phyloP scores from a whole-genome alignment of 2,888 invertebrate species.

The Crioceris asparagi region DNA sequence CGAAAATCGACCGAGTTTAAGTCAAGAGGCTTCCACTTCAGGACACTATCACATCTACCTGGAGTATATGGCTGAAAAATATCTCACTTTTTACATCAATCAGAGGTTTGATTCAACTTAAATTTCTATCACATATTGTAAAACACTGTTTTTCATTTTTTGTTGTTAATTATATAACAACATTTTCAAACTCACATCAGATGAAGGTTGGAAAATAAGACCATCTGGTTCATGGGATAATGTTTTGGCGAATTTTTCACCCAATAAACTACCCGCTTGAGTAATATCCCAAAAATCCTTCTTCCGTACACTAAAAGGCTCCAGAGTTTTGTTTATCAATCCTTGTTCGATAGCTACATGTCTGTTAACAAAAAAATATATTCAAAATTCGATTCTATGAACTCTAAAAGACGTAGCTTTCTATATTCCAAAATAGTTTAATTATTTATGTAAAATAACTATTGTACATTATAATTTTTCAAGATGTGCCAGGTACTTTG shows the following conservation, averaged over 20 bases:
- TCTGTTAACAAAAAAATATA: neutral
- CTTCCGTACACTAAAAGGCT: constrained; percentile 82
- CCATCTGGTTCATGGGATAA: constrained; percentile 95
- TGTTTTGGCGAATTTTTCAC: constrained; percentile 75
- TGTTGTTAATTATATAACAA: too few relatives aligned
- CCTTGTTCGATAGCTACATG: constrained; percentile 67
- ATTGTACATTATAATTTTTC: too few relatives aligned
- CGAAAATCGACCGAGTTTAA: constrained; percentile 95
- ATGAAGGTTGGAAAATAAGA: constrained; percentile 90
- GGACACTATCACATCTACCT: constrained; percentile 71
- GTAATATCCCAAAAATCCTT: constrained; percentile 88
- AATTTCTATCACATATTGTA: too few relatives aligned
- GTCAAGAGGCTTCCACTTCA: constrained; percentile 96
- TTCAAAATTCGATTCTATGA: too few relatives aligned
- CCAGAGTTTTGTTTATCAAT: constrained; percentile 58
- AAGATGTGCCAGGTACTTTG: too few relatives aligned
- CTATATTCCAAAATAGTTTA: too few relatives aligned
- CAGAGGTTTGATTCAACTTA: too few relatives aligned
- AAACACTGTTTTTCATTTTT: too few relatives aligned
- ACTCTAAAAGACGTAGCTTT: too few relatives aligned
- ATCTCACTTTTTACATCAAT: too few relatives aligned
- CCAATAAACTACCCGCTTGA: constrained; percentile 56
- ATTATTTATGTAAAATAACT: too few relatives aligned
- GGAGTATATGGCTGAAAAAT: constrained; percentile 60
- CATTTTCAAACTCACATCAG: constrained; percentile 48